These are phyloP conservation scores for Drosophila subsilvestris DNA, from an alignment of 2,888 invertebrate genomes.

Conservation along the genomic window DNA sequence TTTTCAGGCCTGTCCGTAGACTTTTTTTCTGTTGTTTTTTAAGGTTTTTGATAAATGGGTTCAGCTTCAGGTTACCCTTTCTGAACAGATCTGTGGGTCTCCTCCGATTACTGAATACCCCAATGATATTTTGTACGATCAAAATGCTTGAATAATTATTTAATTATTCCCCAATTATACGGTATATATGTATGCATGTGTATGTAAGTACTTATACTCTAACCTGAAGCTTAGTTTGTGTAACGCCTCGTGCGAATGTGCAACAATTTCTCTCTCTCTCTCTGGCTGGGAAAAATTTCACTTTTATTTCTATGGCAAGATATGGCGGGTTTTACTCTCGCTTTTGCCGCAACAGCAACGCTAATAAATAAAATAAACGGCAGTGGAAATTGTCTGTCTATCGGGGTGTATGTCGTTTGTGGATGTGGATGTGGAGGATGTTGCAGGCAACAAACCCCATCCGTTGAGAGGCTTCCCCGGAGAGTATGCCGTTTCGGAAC, in stretches of 20 bases:
- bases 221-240: conserved; percentile 43
- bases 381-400: conserved; percentile 67
- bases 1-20: conserved; percentile 66
- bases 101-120: conserved; percentile 42
- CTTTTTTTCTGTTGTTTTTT: conserved; percentile 23
- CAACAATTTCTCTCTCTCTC: conserved; percentile 63
- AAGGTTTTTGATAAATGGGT: conserved; percentile 63
- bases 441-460: conserved; percentile 15
- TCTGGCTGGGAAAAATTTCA: conserved; percentile 69
- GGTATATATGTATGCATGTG: not conserved
- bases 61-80: conserved; percentile 17
- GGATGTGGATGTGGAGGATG: conserved; percentile 43
- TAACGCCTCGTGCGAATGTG: conserved; percentile 10
- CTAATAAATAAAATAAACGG: conserved; percentile 74
- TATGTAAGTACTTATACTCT: conserved; percentile 23
- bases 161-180: not conserved
- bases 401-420: conserved; percentile 1
- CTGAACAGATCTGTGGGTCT: conserved; percentile 26
- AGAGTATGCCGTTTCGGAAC: not conserved
- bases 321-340: conserved; percentile 22
- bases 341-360: conserved; percentile 20
- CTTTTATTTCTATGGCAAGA: conserved; percentile 69
- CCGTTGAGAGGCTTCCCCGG: not conserved
- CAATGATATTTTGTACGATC: conserved; percentile 20
- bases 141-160: conserved; percentile 16